Conservation (phyloP, 2,888 invertebrate species). For the Diadromus collaris region DNA sequence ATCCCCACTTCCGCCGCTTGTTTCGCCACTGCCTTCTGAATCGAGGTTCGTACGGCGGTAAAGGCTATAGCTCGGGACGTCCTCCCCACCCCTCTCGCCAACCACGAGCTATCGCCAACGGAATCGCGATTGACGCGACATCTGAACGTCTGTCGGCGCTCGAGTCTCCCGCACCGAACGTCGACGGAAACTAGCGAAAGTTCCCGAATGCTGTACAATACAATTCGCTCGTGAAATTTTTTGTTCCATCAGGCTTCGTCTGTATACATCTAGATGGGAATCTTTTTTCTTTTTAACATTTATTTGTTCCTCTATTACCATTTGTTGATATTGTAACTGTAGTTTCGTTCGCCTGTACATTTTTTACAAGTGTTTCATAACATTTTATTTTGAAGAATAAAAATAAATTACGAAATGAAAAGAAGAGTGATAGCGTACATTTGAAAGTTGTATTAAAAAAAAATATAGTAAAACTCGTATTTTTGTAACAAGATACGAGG, state of each 20-base stretch:
- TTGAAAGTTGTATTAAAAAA: constrained; percentile 1
- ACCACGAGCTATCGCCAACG: constrained; percentile 1
- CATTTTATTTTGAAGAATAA: constrained; percentile 21
- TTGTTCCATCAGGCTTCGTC: background rate
- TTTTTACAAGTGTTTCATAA: background rate
- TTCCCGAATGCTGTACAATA: background rate
- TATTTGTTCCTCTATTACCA: background rate
- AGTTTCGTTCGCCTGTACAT: background rate
- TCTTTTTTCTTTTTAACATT: background rate
- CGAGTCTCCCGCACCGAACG: background rate
- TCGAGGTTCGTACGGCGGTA: constrained; percentile 58
- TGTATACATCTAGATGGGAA: background rate
- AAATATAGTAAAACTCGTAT: constrained; percentile 11
- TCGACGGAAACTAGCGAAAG: background rate
- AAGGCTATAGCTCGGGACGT: constrained; percentile 17
- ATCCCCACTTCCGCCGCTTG: constrained; percentile 70
- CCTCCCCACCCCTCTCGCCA: background rate
- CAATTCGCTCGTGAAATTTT: background rate
- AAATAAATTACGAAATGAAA: constrained; percentile 26
- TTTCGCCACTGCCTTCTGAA: constrained; percentile 74
- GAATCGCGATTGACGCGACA: constrained; percentile 28
- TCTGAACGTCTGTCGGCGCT: constrained; percentile 16
- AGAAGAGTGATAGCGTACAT: background rate
- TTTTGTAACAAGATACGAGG: background rate
- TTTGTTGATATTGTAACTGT: background rate